These are phyloP conservation scores for Ganaspis sp. DNA, from an alignment of 1,140 invertebrate species.

Conservation along the genomic window DNA sequence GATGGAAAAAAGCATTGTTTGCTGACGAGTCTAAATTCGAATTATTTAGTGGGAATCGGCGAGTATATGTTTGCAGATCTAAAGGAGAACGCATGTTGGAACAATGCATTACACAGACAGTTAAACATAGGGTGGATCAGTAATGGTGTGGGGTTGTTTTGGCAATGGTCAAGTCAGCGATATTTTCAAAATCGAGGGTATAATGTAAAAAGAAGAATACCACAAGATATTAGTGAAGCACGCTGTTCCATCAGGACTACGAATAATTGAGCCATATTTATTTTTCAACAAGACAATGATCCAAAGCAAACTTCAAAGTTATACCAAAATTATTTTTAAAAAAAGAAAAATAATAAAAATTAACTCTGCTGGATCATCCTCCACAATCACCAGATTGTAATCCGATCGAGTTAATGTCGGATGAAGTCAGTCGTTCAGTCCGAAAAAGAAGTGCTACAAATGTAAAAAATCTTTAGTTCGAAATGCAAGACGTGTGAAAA, in stretches of 20 bases:
- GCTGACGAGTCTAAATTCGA: neutral
- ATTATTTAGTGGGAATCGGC: neutral
- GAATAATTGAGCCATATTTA: conserved; percentile 4
- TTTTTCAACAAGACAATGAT: conserved; percentile 12
- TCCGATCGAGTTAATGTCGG: conserved; percentile 62
- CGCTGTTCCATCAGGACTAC: conserved; percentile 34
- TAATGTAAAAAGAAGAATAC: conserved; percentile 39
- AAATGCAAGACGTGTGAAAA: conserved; percentile 28
- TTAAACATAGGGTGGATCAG: neutral
- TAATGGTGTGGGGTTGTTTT: conserved; percentile 31
- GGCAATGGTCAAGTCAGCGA: conserved; percentile 34
- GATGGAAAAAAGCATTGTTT: too few species aligned
- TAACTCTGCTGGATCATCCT: conserved; percentile 51
- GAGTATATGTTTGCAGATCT: neutral
- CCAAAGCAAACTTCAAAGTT: conserved; percentile 24
- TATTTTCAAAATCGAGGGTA: conserved; percentile 39
- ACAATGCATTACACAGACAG: neutral
- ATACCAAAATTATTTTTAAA: conserved; percentile 35
- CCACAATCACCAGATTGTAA: conserved; percentile 65
- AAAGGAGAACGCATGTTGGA: neutral
- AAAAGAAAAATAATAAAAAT: conserved; percentile 15
- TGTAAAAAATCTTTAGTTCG: neutral
- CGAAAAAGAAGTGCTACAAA: neutral
- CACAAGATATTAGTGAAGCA: conserved; percentile 38
- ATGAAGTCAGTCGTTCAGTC: conserved; percentile 47